phyloP scores from a whole-genome alignment of 2,113 vertebrate species.

The Seriola aureovittata region DNA sequence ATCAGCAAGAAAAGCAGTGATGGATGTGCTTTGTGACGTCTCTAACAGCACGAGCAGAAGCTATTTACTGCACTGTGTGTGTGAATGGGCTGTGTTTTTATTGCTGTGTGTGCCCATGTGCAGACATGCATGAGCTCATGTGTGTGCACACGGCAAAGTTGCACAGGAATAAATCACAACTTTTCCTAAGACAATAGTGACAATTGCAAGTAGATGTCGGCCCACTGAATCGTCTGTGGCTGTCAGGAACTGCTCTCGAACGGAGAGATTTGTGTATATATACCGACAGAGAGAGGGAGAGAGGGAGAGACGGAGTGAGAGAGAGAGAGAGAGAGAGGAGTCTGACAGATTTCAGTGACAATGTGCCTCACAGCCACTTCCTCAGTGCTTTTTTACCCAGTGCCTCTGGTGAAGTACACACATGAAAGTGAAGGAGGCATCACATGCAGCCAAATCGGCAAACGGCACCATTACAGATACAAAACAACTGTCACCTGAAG shows the following conservation, averaged over 20 bases:
- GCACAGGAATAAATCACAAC: conserved; percentile 71
- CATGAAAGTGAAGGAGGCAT: conserved; percentile 71
- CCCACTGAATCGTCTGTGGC: conserved; percentile 41
- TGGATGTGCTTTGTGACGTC: conserved; percentile 1
- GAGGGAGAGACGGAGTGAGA: conserved; percentile 45
- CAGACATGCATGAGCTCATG: conserved; percentile 38
- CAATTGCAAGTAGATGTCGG: conserved; percentile 57
- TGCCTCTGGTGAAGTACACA: conserved; percentile 74
- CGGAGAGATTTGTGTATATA: conserved; percentile 29
- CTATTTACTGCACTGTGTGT: conserved; percentile 9
- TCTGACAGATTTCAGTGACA: conserved; percentile 76
- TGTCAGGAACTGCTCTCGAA: conserved; percentile 54
- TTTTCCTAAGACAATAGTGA: conserved; percentile 67
- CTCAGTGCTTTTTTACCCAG: conserved; percentile 53
- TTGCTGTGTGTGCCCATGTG: neutral
- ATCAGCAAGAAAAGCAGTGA: neutral
- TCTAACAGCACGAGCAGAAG: conserved; percentile 14
- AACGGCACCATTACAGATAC: conserved; percentile 66
- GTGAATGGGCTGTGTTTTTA: neutral
- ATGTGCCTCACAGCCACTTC: conserved; percentile 68
- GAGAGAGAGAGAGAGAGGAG: conserved; percentile 55
- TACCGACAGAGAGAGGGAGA: conserved; percentile 23
- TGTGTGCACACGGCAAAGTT: conserved; percentile 20
- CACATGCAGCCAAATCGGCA: conserved; percentile 48
- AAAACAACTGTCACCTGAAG: conserved; percentile 77